Evolutionary conservation across 64 coral and sea anemone species (phyloP), one percentile per base, ranked within the genome.

Genomic region (Dendronephthya gigantea): DNA sequence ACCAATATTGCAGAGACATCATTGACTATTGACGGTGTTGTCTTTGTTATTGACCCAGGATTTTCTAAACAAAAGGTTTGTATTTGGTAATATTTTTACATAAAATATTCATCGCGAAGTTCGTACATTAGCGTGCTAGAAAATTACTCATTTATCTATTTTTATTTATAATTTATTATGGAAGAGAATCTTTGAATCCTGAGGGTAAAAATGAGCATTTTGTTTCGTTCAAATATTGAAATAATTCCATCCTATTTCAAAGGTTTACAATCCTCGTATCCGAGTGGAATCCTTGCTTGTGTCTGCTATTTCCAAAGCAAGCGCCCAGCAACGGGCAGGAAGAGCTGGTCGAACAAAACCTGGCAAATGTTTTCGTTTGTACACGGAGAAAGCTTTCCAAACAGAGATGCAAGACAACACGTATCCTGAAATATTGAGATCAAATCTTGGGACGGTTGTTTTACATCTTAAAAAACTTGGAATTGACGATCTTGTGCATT

Each of bases 1-100:
- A 98, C 95, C 58, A 98, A 98, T 84, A 98, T 98, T 85, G 95
- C 95, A 10, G 95, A 98, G 72, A 98, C 95, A n/a, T 98, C 95
- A 15, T 87, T 98, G 28, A 98, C 95, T 34, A 98, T 98, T 84
- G 95, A 98, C 91, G 95, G 95, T 48, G 95, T 98, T 22, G 95
- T 98, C 31, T 98, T 98, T 93, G 95, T 98, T 27, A 98, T 98
- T 81, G 95, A 98, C 92, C 95, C 95, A 50, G 95, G 95, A 13
- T 98, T 98, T 81, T 98, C 95, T 14, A 98, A 98, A 83, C 95
- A 98, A 56, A 98, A 98, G 89, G 95, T 97, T 43, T 39, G 81
- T 10, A 41, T 62, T 79, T 8, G 28, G 30, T 0, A 34, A 79
- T 15, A 35, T 15, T 79, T 79, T 36, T 16, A 33, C 6, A 35